Evolutionary conservation across 2,888 invertebrate genomes (phyloP), one percentile per base, ranked within the genome.

Genomic region (Andricus quercusramuli): DNA sequence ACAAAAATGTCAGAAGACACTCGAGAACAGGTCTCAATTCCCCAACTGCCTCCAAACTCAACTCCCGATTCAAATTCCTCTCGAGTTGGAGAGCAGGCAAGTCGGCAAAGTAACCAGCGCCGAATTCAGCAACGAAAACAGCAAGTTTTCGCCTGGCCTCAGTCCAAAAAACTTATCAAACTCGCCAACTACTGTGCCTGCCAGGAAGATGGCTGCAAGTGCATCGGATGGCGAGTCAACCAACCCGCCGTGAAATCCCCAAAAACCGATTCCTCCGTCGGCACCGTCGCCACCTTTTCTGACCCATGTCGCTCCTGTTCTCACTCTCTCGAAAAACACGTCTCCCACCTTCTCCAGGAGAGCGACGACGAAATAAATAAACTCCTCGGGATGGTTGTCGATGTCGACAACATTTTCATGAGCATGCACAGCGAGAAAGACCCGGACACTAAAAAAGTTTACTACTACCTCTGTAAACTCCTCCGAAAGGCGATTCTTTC

Each of bases 391-490:
- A 98, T 98, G 89, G 98, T 98, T 20, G 97, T 98, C 17, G 99
- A 99, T 92, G 97, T 98, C 65, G 99, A 99, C 91, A 98, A 98
- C 90, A 96, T 99, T 82, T 98, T 97, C 90, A 96, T 97, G 94
- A 97, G 97, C 64, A 97, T 98, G 95, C 97, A 97, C 88, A 94
- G 97, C 77, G 98, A 99, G 88, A 97, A 97, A 87, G 98, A 99
- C 91, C 95, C 96, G 74, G 98, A 98, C 90, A 98, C 98, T 0
- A 98, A 97, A 90, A 96, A 97, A 89, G 97, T 99, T 8, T 99
- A 98, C 92, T 96, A 96, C 88, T 98, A 97, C 93, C 93, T 99
- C 78, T 98, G 98, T 90, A 97, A 96, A 95, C 94, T 98, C n/a
- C 93, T 98, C 78, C 94, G 98, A 79, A 98, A 97, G 92, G 97